phyloP scores from a whole-genome alignment of 2,113 vertebrate species.

The Oryzias woworae region DNA sequence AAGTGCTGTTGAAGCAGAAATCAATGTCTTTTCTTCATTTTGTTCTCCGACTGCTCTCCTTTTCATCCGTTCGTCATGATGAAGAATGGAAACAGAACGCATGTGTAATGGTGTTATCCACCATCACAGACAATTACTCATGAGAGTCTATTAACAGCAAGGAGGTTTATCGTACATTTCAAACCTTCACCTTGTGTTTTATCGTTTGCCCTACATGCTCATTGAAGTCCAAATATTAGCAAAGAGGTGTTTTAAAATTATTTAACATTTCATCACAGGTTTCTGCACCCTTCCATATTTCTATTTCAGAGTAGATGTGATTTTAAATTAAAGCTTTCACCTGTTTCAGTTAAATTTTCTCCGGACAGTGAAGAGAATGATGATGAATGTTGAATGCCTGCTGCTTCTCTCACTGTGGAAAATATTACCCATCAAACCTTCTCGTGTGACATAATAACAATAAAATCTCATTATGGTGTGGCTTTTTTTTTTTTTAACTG shows the following conservation, averaged over 20 bases:
- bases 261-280: constrained; percentile 18
- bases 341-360: not conserved
- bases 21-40: constrained; percentile 28
- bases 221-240: constrained; percentile 22
- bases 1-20: constrained; percentile 16
- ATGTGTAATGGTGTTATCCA: constrained; percentile 47
- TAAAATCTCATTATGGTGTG: too few species aligned
- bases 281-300: not conserved
- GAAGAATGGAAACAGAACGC: constrained; percentile 42
- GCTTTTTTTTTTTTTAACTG: too few species aligned
- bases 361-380: not conserved
- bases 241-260: not conserved
- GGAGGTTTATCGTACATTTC: constrained; percentile 42
- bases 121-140: constrained; percentile 45
- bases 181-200: constrained; percentile 35
- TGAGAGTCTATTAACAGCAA: constrained; percentile 47
- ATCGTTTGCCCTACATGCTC: constrained; percentile 15
- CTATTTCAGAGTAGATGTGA: not conserved
- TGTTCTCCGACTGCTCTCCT: constrained; percentile 2
- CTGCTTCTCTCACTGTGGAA: not conserved
- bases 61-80: constrained; percentile 10
- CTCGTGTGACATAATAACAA: too few species aligned
- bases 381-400: not conserved
- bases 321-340: not conserved
- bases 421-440: not conserved